Evolutionary conservation across 2,113 vertebrate species (phyloP).

Genomic region (Phrynocephalus versicolor): DNA sequence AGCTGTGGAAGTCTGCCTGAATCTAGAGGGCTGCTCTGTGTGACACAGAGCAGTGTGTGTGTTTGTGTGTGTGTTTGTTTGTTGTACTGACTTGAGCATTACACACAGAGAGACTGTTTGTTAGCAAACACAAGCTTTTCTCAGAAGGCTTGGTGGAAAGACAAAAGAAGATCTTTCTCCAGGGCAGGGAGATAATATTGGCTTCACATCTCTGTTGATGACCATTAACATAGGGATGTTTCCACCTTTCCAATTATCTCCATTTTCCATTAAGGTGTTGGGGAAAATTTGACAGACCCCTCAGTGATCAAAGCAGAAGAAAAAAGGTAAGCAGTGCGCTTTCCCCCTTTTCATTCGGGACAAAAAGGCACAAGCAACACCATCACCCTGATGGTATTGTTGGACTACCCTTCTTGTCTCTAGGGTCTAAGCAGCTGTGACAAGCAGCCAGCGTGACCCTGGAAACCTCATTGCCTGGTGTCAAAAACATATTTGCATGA

Average conservation of each 20-base stretch:
- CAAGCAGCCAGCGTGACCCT: not conserved
- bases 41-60: not conserved
- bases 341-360: not conserved
- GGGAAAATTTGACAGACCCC: slow-evolving; percentile 96
- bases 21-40: not conserved
- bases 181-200: not conserved
- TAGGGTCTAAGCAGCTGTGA: too few species aligned
- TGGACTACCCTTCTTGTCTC: too few species aligned
- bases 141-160: too few species aligned
- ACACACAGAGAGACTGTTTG: too few species aligned
- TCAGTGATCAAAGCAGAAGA: slow-evolving; percentile 98
- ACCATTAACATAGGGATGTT: too few species aligned
- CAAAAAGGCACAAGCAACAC: too few species aligned
- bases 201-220: not conserved
- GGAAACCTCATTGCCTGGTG: not conserved
- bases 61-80: not conserved
- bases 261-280: slow-evolving; percentile 83
- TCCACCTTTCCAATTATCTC: too few species aligned
- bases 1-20: too few species aligned
- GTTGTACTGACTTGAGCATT: rapidly evolving
- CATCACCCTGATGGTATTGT: not conserved
- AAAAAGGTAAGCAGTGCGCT: slow-evolving; percentile 82
- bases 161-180: not conserved
- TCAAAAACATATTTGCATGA: not conserved
- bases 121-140: too few species aligned